Conservation (phyloP, 2,113 vertebrate species). For the Nycticorax nycticorax region DNA sequence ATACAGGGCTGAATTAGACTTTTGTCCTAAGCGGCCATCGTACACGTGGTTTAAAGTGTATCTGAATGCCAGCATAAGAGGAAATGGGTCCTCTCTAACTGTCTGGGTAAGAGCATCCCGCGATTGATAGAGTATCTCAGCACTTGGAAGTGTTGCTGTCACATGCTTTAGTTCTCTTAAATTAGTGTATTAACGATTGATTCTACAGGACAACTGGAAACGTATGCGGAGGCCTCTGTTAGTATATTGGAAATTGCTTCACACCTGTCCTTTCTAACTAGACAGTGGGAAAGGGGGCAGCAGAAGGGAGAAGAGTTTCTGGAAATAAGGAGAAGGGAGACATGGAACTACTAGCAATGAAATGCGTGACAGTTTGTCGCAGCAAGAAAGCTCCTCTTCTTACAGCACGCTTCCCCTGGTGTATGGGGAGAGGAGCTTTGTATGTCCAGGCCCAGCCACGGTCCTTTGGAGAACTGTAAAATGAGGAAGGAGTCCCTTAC, state of each 20-base stretch:
- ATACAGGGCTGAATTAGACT: too few species aligned
- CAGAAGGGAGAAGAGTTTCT: neutral
- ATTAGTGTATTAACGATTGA: neutral
- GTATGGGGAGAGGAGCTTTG: neutral
- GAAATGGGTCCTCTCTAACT: neutral
- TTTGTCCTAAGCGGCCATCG: too few species aligned
- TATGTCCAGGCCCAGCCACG: neutral
- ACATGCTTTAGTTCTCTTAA: neutral
- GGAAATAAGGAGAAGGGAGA: neutral
- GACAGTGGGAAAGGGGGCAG: neutral
- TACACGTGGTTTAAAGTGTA: neutral
- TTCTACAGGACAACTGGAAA: neutral
- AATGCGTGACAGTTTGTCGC: neutral
- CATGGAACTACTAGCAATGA: neutral
- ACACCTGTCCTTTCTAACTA: neutral
- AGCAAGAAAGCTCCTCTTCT: neutral
- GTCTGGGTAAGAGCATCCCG: neutral
- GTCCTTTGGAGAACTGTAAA: neutral
- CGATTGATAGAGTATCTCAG: neutral
- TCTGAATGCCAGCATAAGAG: neutral
- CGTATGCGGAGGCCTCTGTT: neutral
- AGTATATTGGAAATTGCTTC: neutral
- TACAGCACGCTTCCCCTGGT: neutral
- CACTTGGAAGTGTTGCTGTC: neutral
- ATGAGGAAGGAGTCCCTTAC: slow-evolving; percentile 40